Base-by-base conservation (phyloP, 2,888 invertebrate genomes). In the Celastrina argiolus region DNA sequence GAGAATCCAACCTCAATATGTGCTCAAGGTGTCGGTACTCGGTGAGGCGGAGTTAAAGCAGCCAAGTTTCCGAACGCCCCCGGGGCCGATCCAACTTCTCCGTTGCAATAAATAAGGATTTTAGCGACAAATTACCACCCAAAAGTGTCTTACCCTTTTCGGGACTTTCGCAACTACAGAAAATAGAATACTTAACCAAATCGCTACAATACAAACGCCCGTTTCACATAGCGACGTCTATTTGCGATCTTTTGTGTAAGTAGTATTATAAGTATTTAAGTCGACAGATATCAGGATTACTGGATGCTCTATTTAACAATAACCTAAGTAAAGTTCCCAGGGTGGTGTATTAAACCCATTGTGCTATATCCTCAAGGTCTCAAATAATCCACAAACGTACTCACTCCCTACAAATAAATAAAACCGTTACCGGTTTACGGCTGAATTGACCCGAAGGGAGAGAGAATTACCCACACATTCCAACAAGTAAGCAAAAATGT, bases 101-200 rank as follows among this genome's bases (percentile, higher is more conserved):
- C 81, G 83, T 86, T 87, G 88, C 88, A 85, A 89, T 89, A 89
- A 89, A 89, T 89, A 89, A 89, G 89, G 89, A 89, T 89, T 89
- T 89, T 87, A 88, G 86, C 87, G 88, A 89, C 89, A 89, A 89
- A 89, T 89, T 89, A 87, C 88, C 88, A 83, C 83, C 83, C 82
- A 82, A 87, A 86, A 85, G 83, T 84, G 84, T 84, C 84, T 84
- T 81, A 83, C 85, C 87, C 85, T 83, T 85, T 80, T 83, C 81
- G 79, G 75, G 74, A 87, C 81, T 86, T 85, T 73, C 61, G 76
- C 75, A 84, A 87, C 83, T 87, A 83, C 77, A 77, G 80, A 79
- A 81, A 85, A 84, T 82, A 76, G 81, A 74, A 80, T 79, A 65
- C 69, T 68, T 64, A 69, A 64, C 66, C 67, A 68, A 67, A 69